Base-by-base conservation (phyloP, 2,797 vertebrate genomes). In the Diceros bicornis region DNA sequence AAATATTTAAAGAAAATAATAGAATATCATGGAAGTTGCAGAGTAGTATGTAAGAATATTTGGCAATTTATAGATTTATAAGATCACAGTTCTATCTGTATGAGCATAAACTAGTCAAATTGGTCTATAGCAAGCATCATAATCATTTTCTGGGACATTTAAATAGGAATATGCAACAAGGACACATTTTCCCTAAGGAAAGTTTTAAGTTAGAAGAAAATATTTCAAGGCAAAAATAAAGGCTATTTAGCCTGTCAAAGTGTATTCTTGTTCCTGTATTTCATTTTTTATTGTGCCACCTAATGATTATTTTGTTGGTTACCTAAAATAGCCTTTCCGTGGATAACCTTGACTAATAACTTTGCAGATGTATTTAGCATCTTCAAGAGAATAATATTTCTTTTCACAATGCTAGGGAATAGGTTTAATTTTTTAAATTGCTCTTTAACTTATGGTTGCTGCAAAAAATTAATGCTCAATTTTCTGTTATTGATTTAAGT, bases 1-100 rank as follows among this genome's bases (percentile, higher is more conserved):
- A 98, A 98, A 98, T 98, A 98, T 97, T 98, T 98, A 98, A 98
- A 96, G 87, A 97, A 84, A 98, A 98, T 98, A 98, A 98, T 66
- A 98, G 94, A 96, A 92, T 55, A 97, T 97, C 91, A 75, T 57
- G 66, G 29, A 94, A 97, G 91, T 96, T 97, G 13, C 50, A 97
- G 21, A 10, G 2, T 85, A 69, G 27, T 59, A 23, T 87, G 21
- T 72, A 71, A 96, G 90, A 93, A 96, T 52, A 95, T 81, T 97
- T 98, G 95, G 52, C 96, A 98, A 72, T 34, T 96, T 12, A 96
- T 81, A 97, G 88, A 98, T 98, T 98, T 98, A 97, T 87, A 95
- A 25, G 9, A 37, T 3, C 12, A 74, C 6, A 0, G 11, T 66
- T 97, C 90, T 96, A 55, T 86, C 93, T 94, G 11, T 93, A 57